These are phyloP conservation scores for Athalia cordata DNA, from an alignment of 2,888 invertebrate genomes.

Conservation along the genomic window DNA sequence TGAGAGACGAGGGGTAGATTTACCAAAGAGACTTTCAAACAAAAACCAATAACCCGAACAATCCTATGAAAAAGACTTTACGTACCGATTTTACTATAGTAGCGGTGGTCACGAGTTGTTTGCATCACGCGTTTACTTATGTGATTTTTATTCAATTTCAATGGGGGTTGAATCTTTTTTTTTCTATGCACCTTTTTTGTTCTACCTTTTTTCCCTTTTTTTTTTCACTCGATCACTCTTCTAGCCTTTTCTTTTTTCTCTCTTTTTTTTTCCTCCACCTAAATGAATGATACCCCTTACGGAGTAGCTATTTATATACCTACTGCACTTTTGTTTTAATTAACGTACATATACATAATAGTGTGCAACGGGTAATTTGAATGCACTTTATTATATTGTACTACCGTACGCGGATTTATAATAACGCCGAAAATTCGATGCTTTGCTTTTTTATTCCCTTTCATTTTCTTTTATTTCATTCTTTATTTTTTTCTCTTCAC, in stretches of 20 bases:
- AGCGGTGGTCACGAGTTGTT: too few relatives aligned
- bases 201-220: conserved; percentile 19
- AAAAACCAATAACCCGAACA: conserved; percentile 20
- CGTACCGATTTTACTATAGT: too few relatives aligned
- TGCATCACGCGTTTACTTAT: too few relatives aligned
- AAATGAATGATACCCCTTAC: too few relatives aligned
- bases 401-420: too few relatives aligned
- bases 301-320: conserved; percentile 19
- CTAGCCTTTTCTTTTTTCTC: neutral
- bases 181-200: conserved; percentile 30
- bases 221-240: neutral
- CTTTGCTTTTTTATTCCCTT: neutral
- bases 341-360: conserved; percentile 7
- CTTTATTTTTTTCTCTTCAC: neutral
- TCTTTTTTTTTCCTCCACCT: conserved; percentile 20
- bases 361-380: neutral
- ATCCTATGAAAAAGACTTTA: neutral
- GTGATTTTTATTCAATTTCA: too few relatives aligned
- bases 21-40: conserved; percentile 18
- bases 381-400: too few relatives aligned
- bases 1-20: neutral
- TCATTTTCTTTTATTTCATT: neutral
- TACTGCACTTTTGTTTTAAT: conserved; percentile 47
- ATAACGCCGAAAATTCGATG: neutral
- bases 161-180: too few relatives aligned